A percentile compares a stretch with the other conserved stretches of the same genome.
These are phyloP conservation scores for Dasyprocta punctata DNA, from an alignment of 2,113 vertebrate genomes.

Conservation along the genomic window DNA sequence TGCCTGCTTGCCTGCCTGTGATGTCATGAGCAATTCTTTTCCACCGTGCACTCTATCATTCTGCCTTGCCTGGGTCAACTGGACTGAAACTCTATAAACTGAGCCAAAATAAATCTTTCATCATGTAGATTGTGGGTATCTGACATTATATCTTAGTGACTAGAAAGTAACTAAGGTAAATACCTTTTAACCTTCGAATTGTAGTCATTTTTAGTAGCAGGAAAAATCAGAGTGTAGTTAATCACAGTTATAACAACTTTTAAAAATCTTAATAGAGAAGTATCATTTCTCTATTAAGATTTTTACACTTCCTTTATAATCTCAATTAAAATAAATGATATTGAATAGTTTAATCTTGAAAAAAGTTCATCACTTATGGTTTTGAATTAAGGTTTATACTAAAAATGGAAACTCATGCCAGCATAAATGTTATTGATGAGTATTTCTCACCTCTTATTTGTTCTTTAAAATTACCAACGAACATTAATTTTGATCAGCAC, in stretches of 20 bases:
- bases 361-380: neutral
- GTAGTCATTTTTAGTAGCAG: neutral
- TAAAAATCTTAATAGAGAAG: neutral
- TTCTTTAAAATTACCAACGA: neutral
- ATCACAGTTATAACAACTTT: neutral
- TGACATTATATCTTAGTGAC: neutral
- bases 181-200: neutral
- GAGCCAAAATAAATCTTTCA: neutral
- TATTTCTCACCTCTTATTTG: neutral
- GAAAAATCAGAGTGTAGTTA: neutral
- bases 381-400: neutral
- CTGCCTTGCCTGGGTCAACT: neutral
- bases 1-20: neutral
- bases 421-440: neutral
- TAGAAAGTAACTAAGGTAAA: neutral
- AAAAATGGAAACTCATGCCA: neutral
- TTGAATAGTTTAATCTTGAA: conserved; percentile 5
- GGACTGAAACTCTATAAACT: neutral
- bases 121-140: neutral
- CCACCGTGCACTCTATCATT: neutral
- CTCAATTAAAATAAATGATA: neutral
- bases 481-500: neutral
- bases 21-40: neutral
- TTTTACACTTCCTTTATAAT: neutral
- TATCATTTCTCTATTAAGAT: neutral